Evolutionary conservation across 2,888 invertebrate species (phyloP), one percentile per base, ranked within the genome.

Genomic region (Campopleginae sp.): DNA sequence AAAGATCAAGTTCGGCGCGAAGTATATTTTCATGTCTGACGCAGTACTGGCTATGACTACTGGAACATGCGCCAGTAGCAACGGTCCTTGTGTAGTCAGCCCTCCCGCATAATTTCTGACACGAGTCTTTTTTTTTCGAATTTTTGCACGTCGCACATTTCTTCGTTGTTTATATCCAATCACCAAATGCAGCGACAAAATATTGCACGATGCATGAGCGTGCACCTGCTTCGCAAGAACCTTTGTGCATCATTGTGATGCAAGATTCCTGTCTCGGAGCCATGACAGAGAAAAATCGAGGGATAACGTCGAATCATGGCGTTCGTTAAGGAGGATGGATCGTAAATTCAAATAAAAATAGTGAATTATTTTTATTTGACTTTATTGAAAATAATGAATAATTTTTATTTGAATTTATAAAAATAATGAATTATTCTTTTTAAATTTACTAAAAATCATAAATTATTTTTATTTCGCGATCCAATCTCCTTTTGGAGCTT

Each of bases 121-220:
- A 44, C 42, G 19, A 14, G 31, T 58, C 54, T 48, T n/a, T n/a
- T n/a, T n/a, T n/a, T n/a, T n/a, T 14, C 23, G 23, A 23, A 76
- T 31, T 71, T 61, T 72, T n/a, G 38, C 38, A 46, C 63, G 23
- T 82, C 48, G 27, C 54, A 33, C 8, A 51, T 46, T 66, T 10
- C 19, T 12, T 27, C 38, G 54, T 70, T 48, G 44, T 63, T 68
- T 63, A 63, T 46, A 74, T 75, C 48, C 78, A 75, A 81, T 78
- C 80, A 38, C 17, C 19, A 70, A 78, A 74, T 74, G 72, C 63
- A 61, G n/a, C 68, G 61, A 76, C 46, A n/a, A 51, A 70, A 68
- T 74, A 75, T 76, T 74, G 38, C 68, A 38, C 44, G 27, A 12
- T 8, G 12, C 46, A 33, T 58, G 48, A 42, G 12, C n/a, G n/a